These are phyloP conservation scores for Mionectes macconnelli DNA, from an alignment of 2,113 vertebrate species.

Conservation along the genomic window DNA sequence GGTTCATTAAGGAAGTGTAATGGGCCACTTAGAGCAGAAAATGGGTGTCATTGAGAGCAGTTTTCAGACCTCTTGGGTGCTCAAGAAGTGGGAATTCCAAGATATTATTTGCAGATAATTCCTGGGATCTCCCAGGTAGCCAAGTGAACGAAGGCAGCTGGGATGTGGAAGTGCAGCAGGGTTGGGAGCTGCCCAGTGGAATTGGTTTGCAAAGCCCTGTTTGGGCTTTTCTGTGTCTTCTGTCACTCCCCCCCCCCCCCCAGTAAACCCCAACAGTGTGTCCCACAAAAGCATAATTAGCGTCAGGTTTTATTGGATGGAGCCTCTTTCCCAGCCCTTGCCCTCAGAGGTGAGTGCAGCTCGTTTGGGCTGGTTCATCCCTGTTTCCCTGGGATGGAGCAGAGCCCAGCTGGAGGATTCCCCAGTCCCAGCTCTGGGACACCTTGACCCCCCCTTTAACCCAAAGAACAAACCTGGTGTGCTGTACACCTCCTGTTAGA, in stretches of 20 bases:
- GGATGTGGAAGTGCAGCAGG: background rate
- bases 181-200: background rate
- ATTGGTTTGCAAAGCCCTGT: background rate
- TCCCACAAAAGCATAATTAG: background rate
- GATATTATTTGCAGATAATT: background rate
- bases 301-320: background rate
- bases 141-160: background rate
- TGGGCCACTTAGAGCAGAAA: background rate
- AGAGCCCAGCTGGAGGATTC: background rate
- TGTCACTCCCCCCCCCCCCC: background rate
- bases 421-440: background rate
- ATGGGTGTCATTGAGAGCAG: background rate
- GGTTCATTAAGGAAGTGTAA: background rate
- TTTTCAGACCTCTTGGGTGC: background rate
- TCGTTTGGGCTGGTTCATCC: conserved; percentile 13
- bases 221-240: background rate
- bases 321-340: background rate
- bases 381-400: background rate
- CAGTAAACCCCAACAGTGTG: background rate
- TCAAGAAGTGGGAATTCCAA: background rate
- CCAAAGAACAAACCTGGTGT: background rate
- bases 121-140: background rate
- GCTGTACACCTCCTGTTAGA: background rate
- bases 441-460: background rate
- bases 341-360: background rate